Evolutionary conservation across 2,888 invertebrate species (phyloP).

Genomic region (Macroteleia sp.): DNA sequence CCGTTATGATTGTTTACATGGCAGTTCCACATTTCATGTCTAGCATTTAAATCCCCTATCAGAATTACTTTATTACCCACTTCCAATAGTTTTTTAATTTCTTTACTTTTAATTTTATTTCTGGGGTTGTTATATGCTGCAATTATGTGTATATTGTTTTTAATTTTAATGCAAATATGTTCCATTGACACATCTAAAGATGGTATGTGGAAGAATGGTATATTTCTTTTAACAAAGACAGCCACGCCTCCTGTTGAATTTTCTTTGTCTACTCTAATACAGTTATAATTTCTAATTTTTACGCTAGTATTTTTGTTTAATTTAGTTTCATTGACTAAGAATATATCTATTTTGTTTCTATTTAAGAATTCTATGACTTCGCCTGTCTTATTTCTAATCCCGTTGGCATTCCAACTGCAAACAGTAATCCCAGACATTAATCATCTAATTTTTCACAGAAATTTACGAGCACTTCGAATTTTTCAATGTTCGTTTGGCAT

Average conservation of each 20-base stretch:
- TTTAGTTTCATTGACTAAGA: too few relatives aligned
- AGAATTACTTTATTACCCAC: not conserved
- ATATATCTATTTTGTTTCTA: not conserved
- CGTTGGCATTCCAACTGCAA: conserved; percentile 68
- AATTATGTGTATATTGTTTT: too few relatives aligned
- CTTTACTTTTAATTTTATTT: not conserved
- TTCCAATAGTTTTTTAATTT: not conserved
- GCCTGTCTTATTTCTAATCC: conserved; percentile 44
- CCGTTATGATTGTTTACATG: too few relatives aligned
- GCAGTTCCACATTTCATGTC: not conserved
- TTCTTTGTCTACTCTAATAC: conserved; percentile 55
- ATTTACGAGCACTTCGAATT: conserved; percentile 53
- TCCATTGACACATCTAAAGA: conserved; percentile 39
- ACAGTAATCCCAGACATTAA: conserved; percentile 50
- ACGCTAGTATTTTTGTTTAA: conserved; percentile 30
- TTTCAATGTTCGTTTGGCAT: conserved; percentile 20
- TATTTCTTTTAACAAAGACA: conserved; percentile 58
- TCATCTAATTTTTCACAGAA: conserved; percentile 54
- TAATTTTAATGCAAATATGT: conserved; percentile 53
- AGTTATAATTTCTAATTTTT: conserved; percentile 61
- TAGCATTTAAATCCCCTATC: conserved; percentile 4
- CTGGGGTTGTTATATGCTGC: too few relatives aligned
- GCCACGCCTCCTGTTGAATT: conserved; percentile 47
- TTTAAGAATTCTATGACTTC: conserved; percentile 22
- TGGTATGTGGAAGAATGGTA: conserved; percentile 18